Evolutionary conservation across 2,113 vertebrate species (phyloP).

Genomic region (Zeus faber): DNA sequence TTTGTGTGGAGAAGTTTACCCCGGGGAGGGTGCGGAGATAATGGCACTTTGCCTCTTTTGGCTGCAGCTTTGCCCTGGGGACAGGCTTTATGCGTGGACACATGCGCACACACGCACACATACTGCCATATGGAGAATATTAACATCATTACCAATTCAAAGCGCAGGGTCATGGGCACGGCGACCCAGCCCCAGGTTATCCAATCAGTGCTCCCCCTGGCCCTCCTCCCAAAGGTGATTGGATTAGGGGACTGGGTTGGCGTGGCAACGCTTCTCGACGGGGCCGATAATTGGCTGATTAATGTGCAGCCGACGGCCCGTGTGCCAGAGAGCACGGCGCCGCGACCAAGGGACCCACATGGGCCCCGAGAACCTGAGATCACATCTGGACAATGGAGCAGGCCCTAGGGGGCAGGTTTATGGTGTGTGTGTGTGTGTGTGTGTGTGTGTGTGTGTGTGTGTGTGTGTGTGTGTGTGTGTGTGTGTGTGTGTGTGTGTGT

Average conservation of each 20-base stretch:
- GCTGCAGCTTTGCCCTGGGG: constrained; percentile 35
- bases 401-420: neutral
- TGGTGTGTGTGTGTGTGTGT: constrained; percentile 2
- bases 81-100: constrained; percentile 20
- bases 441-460: constrained; percentile 9
- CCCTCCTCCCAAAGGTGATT: constrained; percentile 58
- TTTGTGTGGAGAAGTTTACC: neutral
- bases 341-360: neutral
- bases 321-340: constrained; percentile 16
- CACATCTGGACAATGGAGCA: constrained; percentile 37
- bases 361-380: constrained; percentile 14
- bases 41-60: constrained; percentile 38
- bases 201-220: constrained; percentile 60
- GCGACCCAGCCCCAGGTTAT: constrained; percentile 61
- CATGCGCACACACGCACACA: constrained; percentile 8
- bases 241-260: constrained; percentile 57
- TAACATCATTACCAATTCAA: constrained; percentile 70
- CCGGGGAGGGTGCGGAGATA: constrained; percentile 6
- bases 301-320: constrained; percentile 48
- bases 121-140: constrained; percentile 64
- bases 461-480: constrained; percentile 10
- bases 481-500: constrained; percentile 6
- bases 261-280: constrained; percentile 20
- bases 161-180: constrained; percentile 55
- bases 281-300: constrained; percentile 66